Base-by-base conservation (phyloP, 2,888 invertebrate genomes). In the Amphipyra tragopoginis region DNA sequence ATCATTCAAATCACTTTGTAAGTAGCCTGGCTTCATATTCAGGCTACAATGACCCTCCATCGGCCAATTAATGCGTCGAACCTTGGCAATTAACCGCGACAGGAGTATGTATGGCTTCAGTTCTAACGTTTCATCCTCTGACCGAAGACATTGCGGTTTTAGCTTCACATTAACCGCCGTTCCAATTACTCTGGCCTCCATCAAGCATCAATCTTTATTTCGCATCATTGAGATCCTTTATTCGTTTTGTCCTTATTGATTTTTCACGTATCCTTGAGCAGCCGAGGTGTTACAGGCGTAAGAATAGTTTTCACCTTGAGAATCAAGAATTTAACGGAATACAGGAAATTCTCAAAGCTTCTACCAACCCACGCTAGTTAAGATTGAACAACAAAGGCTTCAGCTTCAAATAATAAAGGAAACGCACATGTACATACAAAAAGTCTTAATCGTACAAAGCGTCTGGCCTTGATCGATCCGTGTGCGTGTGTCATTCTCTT, bases 391-490 rank as follows among this genome's bases (percentile, higher is more conserved):
- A 74, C 67, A 73, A 68, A 57, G 56, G 42, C 56, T 53, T 36
- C 43, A 39, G 65, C 51, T 59, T 55, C 55, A 49, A 52, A 59
- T 47, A 67, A 69, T 50, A 70, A 66, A 70, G 65, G 58, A 71
- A 68, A 70, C 70, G 65, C 68, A 72, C 58, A 72, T 65, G 56
- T 69, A 55, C 54, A 75, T 69, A 55, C 54, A 75, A 68, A 65
- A 63, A 45, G 52, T 54, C 71, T 65, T 63, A 65, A 67, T 55
- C 58, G 55, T 64, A 69, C 62, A 61, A 65, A 75, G 63, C 86
- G 89, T 86, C 86, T 91, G 90, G 86, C 91, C 89, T 91, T 92
- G 91, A 92, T 93, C 92, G 92, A 93, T 90, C 90, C 85, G 76
- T 71, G 82, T 83, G 89, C 87, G 90, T 88, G 87, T 88, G 84